Conservation (phyloP, 2,113 vertebrate genomes). For the Hyaena hyaena region DNA sequence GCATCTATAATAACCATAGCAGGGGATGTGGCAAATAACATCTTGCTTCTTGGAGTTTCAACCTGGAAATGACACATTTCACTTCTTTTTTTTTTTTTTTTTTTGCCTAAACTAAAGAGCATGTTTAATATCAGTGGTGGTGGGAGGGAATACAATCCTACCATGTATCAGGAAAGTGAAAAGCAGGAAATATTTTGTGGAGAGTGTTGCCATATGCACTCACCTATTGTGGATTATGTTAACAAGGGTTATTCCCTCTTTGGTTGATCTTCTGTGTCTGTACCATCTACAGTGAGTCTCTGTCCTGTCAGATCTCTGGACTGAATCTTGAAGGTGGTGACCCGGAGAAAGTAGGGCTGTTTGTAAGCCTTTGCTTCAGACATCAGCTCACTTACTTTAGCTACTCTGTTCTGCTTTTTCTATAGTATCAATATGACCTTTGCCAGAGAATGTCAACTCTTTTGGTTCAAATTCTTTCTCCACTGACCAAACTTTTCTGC, state of each 20-base stretch:
- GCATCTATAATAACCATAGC: not conserved
- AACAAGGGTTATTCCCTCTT: not conserved
- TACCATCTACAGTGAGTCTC: not conserved
- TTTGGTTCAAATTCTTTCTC: not conserved
- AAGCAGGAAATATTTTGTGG: not conserved
- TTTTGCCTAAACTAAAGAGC: not conserved
- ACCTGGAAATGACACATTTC: not conserved
- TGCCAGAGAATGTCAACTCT: not conserved
- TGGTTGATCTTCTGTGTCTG: not conserved
- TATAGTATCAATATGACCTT: not conserved
- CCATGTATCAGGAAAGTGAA: not conserved
- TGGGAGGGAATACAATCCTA: not conserved
- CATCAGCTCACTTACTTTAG: not conserved
- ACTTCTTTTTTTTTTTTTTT: not conserved
- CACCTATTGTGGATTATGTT: not conserved
- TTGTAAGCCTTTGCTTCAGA: not conserved
- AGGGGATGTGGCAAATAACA: not conserved
- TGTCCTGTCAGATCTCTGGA: not conserved
- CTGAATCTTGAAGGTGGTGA: not conserved
- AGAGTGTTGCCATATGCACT: not conserved
- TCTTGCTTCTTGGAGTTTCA: not conserved
- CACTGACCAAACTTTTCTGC: not conserved
- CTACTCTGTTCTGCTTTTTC: not conserved
- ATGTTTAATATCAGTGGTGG: not conserved
- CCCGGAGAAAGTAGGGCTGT: accelerated